These are phyloP conservation scores for Paratilapia polleni DNA, from an alignment of 2,113 vertebrate genomes.

Conservation along the genomic window DNA sequence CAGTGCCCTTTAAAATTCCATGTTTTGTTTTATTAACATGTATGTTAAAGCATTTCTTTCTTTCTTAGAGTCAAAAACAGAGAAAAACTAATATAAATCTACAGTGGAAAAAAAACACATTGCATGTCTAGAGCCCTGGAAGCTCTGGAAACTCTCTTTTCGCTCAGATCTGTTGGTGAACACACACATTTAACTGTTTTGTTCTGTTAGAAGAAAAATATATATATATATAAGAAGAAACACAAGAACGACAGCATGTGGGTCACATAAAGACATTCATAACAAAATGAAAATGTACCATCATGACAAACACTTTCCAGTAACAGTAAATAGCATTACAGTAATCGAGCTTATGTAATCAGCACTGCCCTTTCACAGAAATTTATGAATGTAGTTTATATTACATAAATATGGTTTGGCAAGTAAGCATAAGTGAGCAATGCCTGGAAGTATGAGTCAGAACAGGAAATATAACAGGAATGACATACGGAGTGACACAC, in stretches of 20 bases:
- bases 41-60: neutral
- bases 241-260: neutral
- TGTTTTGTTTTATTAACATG: neutral
- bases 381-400: neutral
- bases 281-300: neutral
- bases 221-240: no score
- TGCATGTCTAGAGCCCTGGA: no score
- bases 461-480: neutral
- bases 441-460: neutral
- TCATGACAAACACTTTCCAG: neutral
- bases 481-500: neutral
- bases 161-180: neutral
- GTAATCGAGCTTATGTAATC: neutral
- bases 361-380: neutral
- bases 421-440: fast-evolving
- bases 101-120: neutral
- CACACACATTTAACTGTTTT: neutral
- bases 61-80: neutral
- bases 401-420: neutral
- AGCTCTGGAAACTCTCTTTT: neutral
- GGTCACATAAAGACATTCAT: neutral
- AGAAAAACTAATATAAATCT: fast-evolving
- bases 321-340: neutral
- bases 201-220: no score
- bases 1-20: neutral